Evolutionary conservation across 1,140 invertebrate genomes (phyloP).

Genomic region (Melitaea cinxia): DNA sequence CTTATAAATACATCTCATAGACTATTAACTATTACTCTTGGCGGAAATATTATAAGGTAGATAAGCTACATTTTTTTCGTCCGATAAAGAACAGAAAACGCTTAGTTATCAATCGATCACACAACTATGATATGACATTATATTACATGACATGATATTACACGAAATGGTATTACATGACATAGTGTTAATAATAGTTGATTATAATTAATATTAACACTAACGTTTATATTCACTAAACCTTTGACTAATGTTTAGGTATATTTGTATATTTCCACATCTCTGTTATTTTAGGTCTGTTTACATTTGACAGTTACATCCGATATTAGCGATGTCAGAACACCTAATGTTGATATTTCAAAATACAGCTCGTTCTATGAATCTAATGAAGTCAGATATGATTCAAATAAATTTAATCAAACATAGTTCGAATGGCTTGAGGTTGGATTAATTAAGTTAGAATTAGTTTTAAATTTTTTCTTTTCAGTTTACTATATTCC

Average conservation of each 20-base stretch:
- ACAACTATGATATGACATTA: too few relatives aligned
- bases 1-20: too few relatives aligned
- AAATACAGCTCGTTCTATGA: neutral
- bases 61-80: too few relatives aligned
- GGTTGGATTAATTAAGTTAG: neutral
- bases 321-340: slow-evolving; percentile 16
- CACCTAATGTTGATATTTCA: slow-evolving; percentile 17
- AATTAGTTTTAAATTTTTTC: too few relatives aligned
- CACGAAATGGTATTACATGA: too few relatives aligned
- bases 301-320: slow-evolving; percentile 25
- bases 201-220: neutral
- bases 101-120: too few relatives aligned
- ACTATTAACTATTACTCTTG: too few relatives aligned
- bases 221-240: neutral
- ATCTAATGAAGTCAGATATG: neutral
- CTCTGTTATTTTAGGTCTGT: slow-evolving; percentile 26
- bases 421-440: neutral
- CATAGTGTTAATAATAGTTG: too few relatives aligned
- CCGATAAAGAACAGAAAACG: too few relatives aligned
- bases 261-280: slow-evolving; percentile 18
- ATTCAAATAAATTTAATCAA: neutral
- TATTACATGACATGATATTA: too few relatives aligned
- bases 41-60: too few relatives aligned
- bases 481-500: too few relatives aligned
- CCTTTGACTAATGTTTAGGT: slow-evolving; percentile 11